These are phyloP conservation scores for Nyctereutes procyonoides DNA, from an alignment of 2,113 vertebrate genomes.

Conservation along the genomic window DNA sequence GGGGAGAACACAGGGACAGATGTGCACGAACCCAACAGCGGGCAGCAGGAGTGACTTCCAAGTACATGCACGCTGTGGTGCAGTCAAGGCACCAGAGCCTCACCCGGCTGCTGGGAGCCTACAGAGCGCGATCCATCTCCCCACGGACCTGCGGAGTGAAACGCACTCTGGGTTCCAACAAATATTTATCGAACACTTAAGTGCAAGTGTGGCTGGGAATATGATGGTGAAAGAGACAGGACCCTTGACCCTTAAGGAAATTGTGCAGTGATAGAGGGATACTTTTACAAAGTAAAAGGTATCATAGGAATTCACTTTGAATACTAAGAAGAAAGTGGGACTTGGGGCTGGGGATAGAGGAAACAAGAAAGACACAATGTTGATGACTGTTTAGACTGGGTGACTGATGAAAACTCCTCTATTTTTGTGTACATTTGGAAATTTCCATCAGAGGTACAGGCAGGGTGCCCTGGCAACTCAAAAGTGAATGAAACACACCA, in stretches of 20 bases:
- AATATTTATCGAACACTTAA: conserved; percentile 59
- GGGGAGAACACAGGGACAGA: not conserved
- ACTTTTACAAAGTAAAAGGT: not conserved
- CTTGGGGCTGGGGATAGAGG: not conserved
- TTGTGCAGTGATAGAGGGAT: not conserved
- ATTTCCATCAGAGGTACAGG: conserved; percentile 3
- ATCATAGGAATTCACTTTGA: not conserved
- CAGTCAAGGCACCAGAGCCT: not conserved
- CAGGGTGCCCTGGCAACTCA: not conserved
- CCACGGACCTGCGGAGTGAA: not conserved
- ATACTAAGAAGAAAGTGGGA: not conserved
- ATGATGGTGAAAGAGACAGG: not conserved
- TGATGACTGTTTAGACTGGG: not conserved
- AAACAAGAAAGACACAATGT: not conserved
- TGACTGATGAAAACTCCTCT: not conserved
- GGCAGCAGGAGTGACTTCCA: not conserved
- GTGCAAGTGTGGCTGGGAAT: not conserved
- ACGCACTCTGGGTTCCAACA: conserved; percentile 1
- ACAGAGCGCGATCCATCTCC: not conserved
- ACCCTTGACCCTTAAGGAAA: conserved; percentile 31
- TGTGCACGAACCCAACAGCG: too few species aligned
- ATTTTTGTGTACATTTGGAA: not conserved
- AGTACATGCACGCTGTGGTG: accelerated
- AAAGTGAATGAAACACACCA: not conserved
- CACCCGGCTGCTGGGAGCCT: not conserved